A percentile compares a stretch with the other conserved stretches of the same genome.
These are phyloP conservation scores for Zaprionus nigranus DNA, from an alignment of 1,140 invertebrate genomes.

Conservation along the genomic window DNA sequence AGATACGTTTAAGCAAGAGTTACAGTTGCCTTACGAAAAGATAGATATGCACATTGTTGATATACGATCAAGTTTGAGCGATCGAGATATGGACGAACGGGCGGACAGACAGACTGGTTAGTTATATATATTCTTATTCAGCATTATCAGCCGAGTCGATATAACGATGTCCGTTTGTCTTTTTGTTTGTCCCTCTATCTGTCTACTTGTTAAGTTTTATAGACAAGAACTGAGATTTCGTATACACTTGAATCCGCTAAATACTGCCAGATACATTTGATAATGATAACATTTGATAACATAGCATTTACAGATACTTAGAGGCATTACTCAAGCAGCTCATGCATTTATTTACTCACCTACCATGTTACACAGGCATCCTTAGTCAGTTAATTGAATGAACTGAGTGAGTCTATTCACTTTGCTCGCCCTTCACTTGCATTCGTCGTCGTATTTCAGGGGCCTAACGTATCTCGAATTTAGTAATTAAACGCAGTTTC, in stretches of 20 bases:
- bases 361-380: not conserved
- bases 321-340: not conserved
- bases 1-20: not conserved
- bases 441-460: slow-evolving; percentile 1
- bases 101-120: too few species aligned
- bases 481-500: slow-evolving; percentile 55
- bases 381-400: slow-evolving; percentile 37
- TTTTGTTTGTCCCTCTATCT: too few species aligned
- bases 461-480: slow-evolving; percentile 32
- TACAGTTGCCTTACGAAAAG: not conserved
- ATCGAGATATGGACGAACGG: too few species aligned
- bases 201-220: not conserved
- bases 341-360: not conserved
- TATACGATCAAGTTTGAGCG: not conserved
- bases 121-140: too few species aligned
- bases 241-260: not conserved
- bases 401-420: slow-evolving; percentile 29
- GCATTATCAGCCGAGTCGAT: too few species aligned
- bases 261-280: not conserved
- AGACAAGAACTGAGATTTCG: not conserved
- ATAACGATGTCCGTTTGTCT: too few species aligned
- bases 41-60: not conserved
- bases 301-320: not conserved
- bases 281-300: not conserved
- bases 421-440: not conserved